Base-by-base conservation (phyloP, 2,888 invertebrate genomes). In the Trisateles emortualis region DNA sequence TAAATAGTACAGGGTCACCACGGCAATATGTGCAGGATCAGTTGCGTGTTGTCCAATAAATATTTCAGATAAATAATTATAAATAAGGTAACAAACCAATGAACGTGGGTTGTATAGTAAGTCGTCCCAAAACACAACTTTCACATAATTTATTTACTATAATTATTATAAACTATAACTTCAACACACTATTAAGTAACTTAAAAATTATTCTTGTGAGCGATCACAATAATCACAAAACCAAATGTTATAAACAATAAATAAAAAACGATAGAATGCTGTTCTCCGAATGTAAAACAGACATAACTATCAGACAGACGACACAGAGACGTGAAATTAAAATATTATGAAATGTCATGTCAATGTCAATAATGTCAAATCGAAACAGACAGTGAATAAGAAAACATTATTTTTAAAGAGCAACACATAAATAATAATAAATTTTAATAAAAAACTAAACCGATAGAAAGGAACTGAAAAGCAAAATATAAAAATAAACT, bases 61-160 rank as follows among this genome's bases (percentile, higher is more conserved):
- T 42, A 35, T 22, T 6, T 4, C 40, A 38, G 0, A 43, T 9
- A 51, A 43, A 29, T 35, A 49, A 44, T 48, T 49, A 44, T 48
- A 58, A 50, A 41, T 36, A 42, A 36, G 19, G 43, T 46, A 40
- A 68, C 68, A 52, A 57, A 68, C 70, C 69, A 57, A 43, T 45
- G 49, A 55, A 52, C 33, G 54, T 57, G 49, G 54, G 52, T 45
- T 46, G 54, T 42, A 56, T 59, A n/a, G n/a, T n/a, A n/a, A n/a
- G 45, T 52, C 51, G 47, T 30, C 47, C 24, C n/a, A 39, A 55
- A 64, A 58, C 52, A 50, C 48, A 50, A 59, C 68, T 72, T 72
- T 72, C 72, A 72, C 65, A 64, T 59, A 64, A 19, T 61, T 64
- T 24, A 36, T 26, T 48, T 36, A 40, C 11, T n/a, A 36, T 52